Percentiles rank a stretch among this genome's conserved stretches.
Evolutionary conservation across 1,140 invertebrate species (phyloP).

Genomic region (Lucilia cuprina): DNA sequence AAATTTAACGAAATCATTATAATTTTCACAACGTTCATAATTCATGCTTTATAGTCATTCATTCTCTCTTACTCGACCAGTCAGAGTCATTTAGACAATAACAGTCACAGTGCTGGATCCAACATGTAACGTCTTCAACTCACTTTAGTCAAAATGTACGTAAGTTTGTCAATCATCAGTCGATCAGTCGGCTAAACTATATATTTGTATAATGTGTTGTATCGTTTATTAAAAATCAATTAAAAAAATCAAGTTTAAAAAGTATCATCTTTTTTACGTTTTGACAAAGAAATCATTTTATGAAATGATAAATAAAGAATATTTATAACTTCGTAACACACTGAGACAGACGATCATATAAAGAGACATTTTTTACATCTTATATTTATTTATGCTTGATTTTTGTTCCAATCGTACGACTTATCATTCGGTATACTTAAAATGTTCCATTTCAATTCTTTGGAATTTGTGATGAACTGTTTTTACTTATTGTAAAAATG

Average conservation of each 20-base stretch:
- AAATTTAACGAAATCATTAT: constrained; percentile 47
- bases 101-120: background rate
- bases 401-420: background rate
- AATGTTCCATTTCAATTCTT: background rate
- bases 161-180: background rate
- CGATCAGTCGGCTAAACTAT: background rate
- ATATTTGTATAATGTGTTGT: background rate
- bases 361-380: too few relatives aligned
- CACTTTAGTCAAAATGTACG: background rate
- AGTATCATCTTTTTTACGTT: constrained; percentile 1
- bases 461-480: constrained; percentile 16
- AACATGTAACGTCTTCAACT: too few relatives aligned
- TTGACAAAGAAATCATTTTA: background rate
- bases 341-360: too few relatives aligned
- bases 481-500: too few relatives aligned
- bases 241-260: background rate
- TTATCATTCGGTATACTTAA: background rate
- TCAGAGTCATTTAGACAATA: background rate
- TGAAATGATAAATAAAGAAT: constrained; percentile 4
- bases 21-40: constrained; percentile 51
- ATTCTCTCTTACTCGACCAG: background rate
- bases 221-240: constrained; percentile 30
- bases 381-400: background rate
- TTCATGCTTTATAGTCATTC: constrained; percentile 42
- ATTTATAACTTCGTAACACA: background rate